Evolutionary conservation across 2,797 vertebrate genomes (phyloP).

Genomic region (Falco biarmicus): DNA sequence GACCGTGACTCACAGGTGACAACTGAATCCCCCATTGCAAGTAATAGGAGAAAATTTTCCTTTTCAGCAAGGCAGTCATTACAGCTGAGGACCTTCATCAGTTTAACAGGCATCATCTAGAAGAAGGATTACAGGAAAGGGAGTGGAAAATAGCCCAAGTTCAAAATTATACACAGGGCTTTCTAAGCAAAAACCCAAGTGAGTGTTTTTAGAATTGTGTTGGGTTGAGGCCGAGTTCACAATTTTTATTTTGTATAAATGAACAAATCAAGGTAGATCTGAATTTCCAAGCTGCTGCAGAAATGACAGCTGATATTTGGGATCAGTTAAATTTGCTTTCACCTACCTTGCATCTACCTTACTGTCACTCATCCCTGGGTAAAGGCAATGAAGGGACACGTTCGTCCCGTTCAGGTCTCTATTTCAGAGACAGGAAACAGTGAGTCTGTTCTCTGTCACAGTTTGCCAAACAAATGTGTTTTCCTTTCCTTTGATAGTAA

Average conservation of each 20-base stretch:
- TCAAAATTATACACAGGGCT: not conserved
- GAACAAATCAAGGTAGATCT: not conserved
- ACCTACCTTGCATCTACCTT: not conserved
- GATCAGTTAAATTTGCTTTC: not conserved
- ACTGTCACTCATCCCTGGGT: not conserved
- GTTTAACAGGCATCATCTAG: not conserved
- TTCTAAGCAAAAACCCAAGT: not conserved
- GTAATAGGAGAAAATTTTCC: not conserved
- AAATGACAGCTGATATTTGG: not conserved
- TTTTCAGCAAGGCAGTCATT: not conserved
- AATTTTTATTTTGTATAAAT: not conserved
- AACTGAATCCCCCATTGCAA: not conserved
- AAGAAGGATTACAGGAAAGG: not conserved
- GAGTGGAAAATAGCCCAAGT: not conserved
- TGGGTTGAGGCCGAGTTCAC: not conserved
- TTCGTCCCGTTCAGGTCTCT: not conserved
- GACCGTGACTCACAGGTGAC: rapidly evolving
- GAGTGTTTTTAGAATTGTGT: not conserved
- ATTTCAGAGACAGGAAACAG: not conserved
- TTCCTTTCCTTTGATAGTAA: not conserved
- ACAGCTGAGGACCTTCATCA: not conserved
- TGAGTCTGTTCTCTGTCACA: not conserved
- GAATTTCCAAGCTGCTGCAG: not conserved
- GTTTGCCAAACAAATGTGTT: not conserved
- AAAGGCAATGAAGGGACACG: not conserved